Conservation (phyloP, 2,797 vertebrate species). For the Xenops minutus region DNA sequence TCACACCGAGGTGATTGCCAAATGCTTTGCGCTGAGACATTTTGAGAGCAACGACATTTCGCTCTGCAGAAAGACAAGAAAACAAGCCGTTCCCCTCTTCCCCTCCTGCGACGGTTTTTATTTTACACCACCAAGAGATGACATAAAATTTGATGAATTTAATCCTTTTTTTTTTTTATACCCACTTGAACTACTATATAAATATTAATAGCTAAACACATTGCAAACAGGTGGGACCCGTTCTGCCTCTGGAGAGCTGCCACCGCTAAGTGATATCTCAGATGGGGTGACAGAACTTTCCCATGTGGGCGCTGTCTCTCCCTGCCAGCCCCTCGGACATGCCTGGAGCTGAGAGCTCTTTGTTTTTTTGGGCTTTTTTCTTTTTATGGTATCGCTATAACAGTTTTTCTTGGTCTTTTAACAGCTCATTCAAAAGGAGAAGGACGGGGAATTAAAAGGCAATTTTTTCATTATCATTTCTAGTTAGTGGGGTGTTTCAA, state of each 20-base stretch:
- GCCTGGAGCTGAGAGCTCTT: conserved; percentile 78
- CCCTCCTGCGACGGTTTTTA: conserved; percentile 40
- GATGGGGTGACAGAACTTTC: conserved; percentile 81
- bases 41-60: conserved; percentile 33
- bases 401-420: conserved; percentile 82
- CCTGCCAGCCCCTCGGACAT: conserved; percentile 80
- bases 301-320: conserved; percentile 79
- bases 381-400: conserved; percentile 76
- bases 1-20: conserved; percentile 15
- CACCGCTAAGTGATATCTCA: conserved; percentile 80
- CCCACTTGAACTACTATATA: conserved; percentile 82
- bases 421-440: conserved; percentile 80
- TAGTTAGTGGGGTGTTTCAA: not conserved
- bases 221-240: conserved; percentile 83
- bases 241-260: conserved; percentile 83
- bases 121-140: conserved; percentile 74
- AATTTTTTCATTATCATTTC: not conserved
- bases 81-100: conserved; percentile 44
- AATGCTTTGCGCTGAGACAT: not conserved
- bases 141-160: conserved; percentile 79
- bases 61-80: conserved; percentile 39
- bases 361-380: conserved; percentile 70
- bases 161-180: conserved; percentile 67
- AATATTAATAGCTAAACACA: conserved; percentile 85
- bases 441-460: conserved; percentile 47